Percentiles rank a stretch among this genome's conserved stretches.
phyloP scores from a whole-genome alignment of 2,113 vertebrate species.

The Seriola dumerili region DNA sequence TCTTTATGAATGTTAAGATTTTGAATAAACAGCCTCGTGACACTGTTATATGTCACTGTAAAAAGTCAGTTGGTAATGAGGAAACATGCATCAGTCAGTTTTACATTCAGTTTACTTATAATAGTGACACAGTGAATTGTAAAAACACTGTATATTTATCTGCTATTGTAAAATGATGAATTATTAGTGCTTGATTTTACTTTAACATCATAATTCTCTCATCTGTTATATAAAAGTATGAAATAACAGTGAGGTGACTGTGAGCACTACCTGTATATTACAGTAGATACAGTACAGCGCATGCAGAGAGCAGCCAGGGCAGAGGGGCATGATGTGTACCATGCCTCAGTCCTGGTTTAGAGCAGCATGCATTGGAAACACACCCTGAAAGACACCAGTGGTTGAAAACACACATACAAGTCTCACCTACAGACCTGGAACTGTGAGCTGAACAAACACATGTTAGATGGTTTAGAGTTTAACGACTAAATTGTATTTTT shows the following conservation, averaged over 20 bases:
- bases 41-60: background rate
- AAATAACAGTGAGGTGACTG: slow-evolving; percentile 33
- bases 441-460: background rate
- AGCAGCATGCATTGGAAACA: slow-evolving; percentile 46
- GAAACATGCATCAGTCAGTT: slow-evolving; percentile 12
- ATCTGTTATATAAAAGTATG: background rate
- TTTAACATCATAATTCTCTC: slow-evolving; percentile 12
- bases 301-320: slow-evolving; percentile 56
- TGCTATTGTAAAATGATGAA: slow-evolving; percentile 1
- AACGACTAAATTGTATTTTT: background rate
- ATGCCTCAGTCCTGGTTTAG: slow-evolving; percentile 11
- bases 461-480: background rate
- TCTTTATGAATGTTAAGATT: background rate
- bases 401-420: slow-evolving; percentile 37
- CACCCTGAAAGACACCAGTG: slow-evolving; percentile 45
- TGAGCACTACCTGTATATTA: slow-evolving; percentile 20
- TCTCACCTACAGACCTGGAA: slow-evolving; percentile 23
- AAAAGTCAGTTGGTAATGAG: slow-evolving; percentile 19
- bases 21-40: slow-evolving; percentile 14
- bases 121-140: slow-evolving; percentile 23
- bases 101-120: slow-evolving; percentile 20
- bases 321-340: slow-evolving; percentile 10
- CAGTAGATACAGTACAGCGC: slow-evolving; percentile 43
- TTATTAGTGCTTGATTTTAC: background rate
- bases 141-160: slow-evolving; percentile 16